These are phyloP conservation scores for Eulemur mongoz DNA, from an alignment of 2,797 vertebrate species.

Conservation along the genomic window DNA sequence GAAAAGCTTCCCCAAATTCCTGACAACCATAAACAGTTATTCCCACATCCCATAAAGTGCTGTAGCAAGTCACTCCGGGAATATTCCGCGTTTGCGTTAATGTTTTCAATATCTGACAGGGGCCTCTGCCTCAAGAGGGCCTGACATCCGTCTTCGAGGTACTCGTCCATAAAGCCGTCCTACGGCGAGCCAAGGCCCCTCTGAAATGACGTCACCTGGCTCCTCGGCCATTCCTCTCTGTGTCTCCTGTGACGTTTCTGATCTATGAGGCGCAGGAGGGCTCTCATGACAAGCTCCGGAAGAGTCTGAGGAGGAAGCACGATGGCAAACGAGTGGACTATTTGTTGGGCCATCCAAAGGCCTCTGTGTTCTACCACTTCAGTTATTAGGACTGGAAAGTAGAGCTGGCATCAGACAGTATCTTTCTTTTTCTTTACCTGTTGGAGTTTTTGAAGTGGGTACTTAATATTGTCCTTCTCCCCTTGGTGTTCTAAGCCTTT, in stretches of 20 bases:
- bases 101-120: not conserved
- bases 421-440: not conserved
- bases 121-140: not conserved
- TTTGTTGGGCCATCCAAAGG: not conserved
- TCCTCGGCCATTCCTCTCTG: not conserved
- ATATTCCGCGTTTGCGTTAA: not conserved
- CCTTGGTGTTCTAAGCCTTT: not conserved
- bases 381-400: not conserved
- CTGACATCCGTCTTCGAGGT: not conserved
- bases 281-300: conserved; percentile 16
- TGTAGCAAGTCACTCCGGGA: not conserved
- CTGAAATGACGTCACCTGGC: not conserved
- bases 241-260: conserved; percentile 4
- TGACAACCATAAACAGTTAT: conserved; percentile 4
- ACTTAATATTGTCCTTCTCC: not conserved
- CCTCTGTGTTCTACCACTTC: not conserved
- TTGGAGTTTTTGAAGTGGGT: not conserved
- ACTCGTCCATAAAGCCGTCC: not conserved
- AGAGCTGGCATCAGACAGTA: not conserved
- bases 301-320: not conserved
- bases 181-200: not conserved
- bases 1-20: conserved; percentile 40
- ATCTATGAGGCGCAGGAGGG: not conserved
- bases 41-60: conserved; percentile 15
- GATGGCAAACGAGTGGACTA: not conserved